Base-by-base conservation (phyloP, 64 coral and sea anemone genomes). In the Exaiptasia diaphana region DNA sequence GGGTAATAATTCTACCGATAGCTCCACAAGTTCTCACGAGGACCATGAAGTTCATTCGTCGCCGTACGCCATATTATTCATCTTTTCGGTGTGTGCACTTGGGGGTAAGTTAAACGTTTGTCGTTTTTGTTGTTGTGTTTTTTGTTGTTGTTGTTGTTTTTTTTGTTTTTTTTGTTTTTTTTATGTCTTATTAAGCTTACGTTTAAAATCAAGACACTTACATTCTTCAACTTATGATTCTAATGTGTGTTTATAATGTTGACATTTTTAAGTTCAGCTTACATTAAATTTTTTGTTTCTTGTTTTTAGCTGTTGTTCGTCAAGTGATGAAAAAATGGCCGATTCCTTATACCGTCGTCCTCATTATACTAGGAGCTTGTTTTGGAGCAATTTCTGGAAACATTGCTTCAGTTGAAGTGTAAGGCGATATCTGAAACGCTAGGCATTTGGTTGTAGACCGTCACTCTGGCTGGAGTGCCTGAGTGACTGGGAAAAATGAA, bases 301-400 rank as follows among this genome's bases (percentile, higher is more conserved):
- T 68, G n/a, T 52, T 78, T 65, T 38, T 49, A 97, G 93, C 93
- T 9, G 68, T 97, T 74, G 89, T 91, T 54, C 83, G 93, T 6
- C 93, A 97, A 43, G 53, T 97, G 0, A 97, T 97, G 93, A 97
- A 97, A 82, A 76, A 82, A 91, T 97, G 93, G 93, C 93, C 93
- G 0, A 97, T 97, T 29, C 93, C 93, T 28, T 97, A 97, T 70
- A 97, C 93, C 0, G 93, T 97, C 3, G 93, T 91, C 4, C 56
- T 97, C 4, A 97, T 97, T 32, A 26, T 97, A 34, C 88, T 97
- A 1, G 93, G 93, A 26, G 78, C 86, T 77, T 69, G 83, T 75
- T 88, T 97, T 80, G 93, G 93, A 29, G 78, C 84, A 48, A 62
- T 97, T 38, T 97, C 93, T 18, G 93, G 88, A 3, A 83, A 82